A percentile compares a stretch with the other conserved stretches of the same genome.
phyloP scores from a whole-genome alignment of 1,140 invertebrate species.

The Aphaenogaster floridana region DNA sequence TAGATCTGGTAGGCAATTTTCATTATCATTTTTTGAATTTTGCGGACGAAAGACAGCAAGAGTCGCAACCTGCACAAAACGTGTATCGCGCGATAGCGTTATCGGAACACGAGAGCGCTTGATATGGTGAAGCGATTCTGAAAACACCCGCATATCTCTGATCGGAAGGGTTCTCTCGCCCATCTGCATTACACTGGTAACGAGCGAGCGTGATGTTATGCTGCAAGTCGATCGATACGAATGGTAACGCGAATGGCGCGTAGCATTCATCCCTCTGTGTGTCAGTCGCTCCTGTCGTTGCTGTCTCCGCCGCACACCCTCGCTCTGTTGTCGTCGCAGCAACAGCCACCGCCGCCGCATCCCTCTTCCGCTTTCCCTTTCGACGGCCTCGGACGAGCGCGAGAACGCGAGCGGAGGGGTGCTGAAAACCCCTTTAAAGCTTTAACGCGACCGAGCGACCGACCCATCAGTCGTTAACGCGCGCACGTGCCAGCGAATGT shows the following conservation, averaged over 20 bases:
- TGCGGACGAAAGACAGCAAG: neutral
- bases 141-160: neutral
- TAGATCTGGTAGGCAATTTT: neutral
- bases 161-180: conserved; percentile 11
- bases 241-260: conserved; percentile 39
- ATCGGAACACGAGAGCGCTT: neutral
- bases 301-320: conserved; percentile 54
- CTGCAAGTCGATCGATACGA: conserved; percentile 71
- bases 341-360: conserved; percentile 37
- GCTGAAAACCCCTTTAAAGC: conserved; percentile 73
- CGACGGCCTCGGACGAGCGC: conserved; percentile 67
- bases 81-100: neutral
- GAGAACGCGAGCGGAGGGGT: conserved; percentile 63
- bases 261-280: conserved; percentile 53
- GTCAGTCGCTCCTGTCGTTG: conserved; percentile 63
- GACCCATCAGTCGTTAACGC: conserved; percentile 48
- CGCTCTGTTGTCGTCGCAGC: conserved; percentile 54
- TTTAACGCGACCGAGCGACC: conserved; percentile 58
- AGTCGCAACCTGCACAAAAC: neutral
- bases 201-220: conserved; percentile 45
- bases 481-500: conserved; percentile 36
- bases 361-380: conserved; percentile 74
- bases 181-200: conserved; percentile 58
- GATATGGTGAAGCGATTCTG: neutral
- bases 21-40: neutral